Percentiles rank a stretch among this genome's conserved stretches.
phyloP scores from a whole-genome alignment of 2,888 invertebrate species.

The Heliconius erato region DNA sequence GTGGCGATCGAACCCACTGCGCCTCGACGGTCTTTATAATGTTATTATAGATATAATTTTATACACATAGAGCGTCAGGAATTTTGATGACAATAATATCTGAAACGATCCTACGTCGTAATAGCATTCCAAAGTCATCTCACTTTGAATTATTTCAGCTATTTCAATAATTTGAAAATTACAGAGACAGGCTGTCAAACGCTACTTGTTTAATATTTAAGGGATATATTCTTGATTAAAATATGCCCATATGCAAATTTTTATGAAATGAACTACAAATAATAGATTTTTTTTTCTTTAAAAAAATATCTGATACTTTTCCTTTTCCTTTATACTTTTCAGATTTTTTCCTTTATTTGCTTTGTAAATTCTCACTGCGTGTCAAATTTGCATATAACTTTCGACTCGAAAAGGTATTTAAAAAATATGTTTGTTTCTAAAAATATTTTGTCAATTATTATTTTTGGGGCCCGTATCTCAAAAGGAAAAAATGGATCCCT shows the following conservation, averaged over 20 bases:
- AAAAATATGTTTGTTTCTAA: no score
- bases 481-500: no score
- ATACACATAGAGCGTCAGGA: background rate
- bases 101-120: background rate
- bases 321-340: no score
- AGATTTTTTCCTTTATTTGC: no score
- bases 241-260: background rate
- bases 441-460: no score
- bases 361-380: no score
- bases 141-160: background rate
- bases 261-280: no score
- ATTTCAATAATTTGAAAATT: constrained; percentile 16
- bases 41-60: background rate
- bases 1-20: background rate
- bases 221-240: background rate
- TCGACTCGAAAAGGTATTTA: no score
- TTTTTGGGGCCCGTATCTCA: no score
- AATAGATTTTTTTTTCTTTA: no score
- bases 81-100: constrained; percentile 8
- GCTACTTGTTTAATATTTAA: background rate
- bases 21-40: background rate
- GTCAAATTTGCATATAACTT: no score
- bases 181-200: background rate
- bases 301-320: no score
- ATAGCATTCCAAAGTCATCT: constrained; percentile 8